Evolutionary conservation across 23 tunicate genomes (phyloP).

Genomic region (Styela plicata): DNA sequence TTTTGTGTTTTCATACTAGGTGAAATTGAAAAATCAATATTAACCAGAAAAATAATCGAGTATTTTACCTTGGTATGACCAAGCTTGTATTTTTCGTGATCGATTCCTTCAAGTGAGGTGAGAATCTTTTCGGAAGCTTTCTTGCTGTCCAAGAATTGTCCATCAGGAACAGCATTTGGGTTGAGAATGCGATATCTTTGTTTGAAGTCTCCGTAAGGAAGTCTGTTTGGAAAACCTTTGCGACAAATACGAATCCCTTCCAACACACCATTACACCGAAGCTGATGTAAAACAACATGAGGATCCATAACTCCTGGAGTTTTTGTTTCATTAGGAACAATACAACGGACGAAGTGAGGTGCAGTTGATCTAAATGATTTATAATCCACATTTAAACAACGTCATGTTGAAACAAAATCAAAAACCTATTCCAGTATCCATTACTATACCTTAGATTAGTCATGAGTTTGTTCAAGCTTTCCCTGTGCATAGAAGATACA

Average conservation of each 20-base stretch:
- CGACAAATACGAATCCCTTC: constrained; percentile 99
- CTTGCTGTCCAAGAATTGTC: constrained; percentile 97
- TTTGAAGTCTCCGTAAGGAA: constrained; percentile 94
- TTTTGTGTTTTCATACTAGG: no score
- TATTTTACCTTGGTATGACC: constrained; percentile 97
- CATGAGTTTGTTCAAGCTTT: constrained; percentile 73
- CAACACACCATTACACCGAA: constrained; percentile 99
- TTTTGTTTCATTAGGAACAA: constrained; percentile 96
- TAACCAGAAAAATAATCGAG: no score
- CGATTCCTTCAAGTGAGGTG: constrained; percentile 69
- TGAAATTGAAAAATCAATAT: no score
- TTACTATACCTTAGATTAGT: constrained; percentile 71
- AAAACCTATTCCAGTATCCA: background rate
- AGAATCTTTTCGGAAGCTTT: constrained; percentile 92
- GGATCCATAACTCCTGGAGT: constrained; percentile 86
- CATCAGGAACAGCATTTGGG: constrained; percentile 91
- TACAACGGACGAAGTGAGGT: constrained; percentile 99
- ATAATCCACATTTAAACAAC: background rate
- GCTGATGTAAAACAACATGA: constrained; percentile 93
- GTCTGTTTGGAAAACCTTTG: constrained; percentile 97
- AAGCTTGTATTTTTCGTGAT: constrained; percentile 78
- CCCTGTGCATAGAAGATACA: constrained; percentile 92
- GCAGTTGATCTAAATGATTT: constrained; percentile 62
- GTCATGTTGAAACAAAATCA: background rate
- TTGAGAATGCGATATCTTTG: constrained; percentile 94